Percentiles rank a stretch among this genome's conserved stretches.
phyloP scores from a whole-genome alignment of 2,113 vertebrate species.

The Balaenoptera acutorostrata region DNA sequence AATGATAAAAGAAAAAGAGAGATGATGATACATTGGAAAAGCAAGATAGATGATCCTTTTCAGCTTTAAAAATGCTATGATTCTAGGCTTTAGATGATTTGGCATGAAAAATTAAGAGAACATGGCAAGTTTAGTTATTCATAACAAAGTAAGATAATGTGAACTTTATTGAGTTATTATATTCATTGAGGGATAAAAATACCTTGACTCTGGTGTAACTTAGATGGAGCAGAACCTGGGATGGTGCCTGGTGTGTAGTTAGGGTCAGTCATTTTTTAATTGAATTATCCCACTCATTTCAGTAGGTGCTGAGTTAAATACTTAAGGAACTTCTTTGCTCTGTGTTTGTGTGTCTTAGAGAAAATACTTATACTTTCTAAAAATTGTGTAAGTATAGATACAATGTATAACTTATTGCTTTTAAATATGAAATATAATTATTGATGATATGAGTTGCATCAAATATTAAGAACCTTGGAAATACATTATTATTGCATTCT shows the following conservation, averaged over 20 bases:
- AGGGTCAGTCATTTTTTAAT: background rate
- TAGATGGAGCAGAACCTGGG: background rate
- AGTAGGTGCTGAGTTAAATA: background rate
- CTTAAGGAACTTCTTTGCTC: background rate
- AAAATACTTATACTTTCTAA: background rate
- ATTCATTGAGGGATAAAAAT: background rate
- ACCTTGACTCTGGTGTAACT: background rate
- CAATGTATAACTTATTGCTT: background rate
- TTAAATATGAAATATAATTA: background rate
- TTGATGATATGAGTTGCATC: background rate
- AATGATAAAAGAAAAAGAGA: background rate
- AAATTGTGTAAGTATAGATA: background rate
- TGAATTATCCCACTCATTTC: background rate
- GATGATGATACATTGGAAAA: background rate
- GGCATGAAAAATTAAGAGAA: background rate
- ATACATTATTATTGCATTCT: background rate
- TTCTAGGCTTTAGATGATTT: background rate
- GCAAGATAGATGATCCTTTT: background rate
- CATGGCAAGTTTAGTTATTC: background rate
- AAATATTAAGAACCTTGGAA: background rate
- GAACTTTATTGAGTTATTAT: background rate
- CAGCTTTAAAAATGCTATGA: background rate
- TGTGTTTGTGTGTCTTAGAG: background rate
- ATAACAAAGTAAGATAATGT: background rate
- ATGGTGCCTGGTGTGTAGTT: background rate